phyloP scores from a whole-genome alignment of 2,888 invertebrate genomes.

The Morpho helenor region DNA sequence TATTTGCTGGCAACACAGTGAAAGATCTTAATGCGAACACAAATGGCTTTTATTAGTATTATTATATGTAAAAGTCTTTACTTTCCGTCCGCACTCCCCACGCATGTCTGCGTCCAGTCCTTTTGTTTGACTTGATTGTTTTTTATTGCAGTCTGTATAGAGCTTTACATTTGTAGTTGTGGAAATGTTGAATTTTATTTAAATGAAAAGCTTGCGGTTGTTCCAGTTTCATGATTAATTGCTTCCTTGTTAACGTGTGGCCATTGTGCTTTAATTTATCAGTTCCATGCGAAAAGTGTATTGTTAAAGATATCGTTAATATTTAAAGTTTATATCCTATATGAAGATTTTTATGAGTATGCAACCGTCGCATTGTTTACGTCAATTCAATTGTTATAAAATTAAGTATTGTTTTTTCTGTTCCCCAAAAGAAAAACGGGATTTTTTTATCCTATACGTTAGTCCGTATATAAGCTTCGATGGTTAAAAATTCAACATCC shows the following conservation, averaged over 20 bases:
- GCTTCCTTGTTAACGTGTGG: slow-evolving; percentile 30
- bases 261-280: slow-evolving; percentile 26
- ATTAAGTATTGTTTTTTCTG: no score
- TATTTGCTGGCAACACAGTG: no score
- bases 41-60: not conserved
- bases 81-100: not conserved
- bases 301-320: slow-evolving; percentile 20
- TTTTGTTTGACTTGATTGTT: slow-evolving; percentile 11
- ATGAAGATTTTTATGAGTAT: no score
- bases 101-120: not conserved
- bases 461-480: no score
- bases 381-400: no score
- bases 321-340: slow-evolving; percentile 7
- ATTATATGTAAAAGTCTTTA: slow-evolving; percentile 1
- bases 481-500: no score
- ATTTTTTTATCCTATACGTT: no score
- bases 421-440: no score
- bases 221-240: slow-evolving; percentile 29
- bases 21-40: no score
- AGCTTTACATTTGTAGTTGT: slow-evolving; percentile 22
- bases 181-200: slow-evolving; percentile 28
- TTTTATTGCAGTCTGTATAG: slow-evolving; percentile 7
- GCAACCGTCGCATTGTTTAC: no score
- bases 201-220: slow-evolving; percentile 26
- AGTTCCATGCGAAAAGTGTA: slow-evolving; percentile 19